Evolutionary conservation across 2,888 invertebrate species (phyloP).

Genomic region (Rotaria sp.): DNA sequence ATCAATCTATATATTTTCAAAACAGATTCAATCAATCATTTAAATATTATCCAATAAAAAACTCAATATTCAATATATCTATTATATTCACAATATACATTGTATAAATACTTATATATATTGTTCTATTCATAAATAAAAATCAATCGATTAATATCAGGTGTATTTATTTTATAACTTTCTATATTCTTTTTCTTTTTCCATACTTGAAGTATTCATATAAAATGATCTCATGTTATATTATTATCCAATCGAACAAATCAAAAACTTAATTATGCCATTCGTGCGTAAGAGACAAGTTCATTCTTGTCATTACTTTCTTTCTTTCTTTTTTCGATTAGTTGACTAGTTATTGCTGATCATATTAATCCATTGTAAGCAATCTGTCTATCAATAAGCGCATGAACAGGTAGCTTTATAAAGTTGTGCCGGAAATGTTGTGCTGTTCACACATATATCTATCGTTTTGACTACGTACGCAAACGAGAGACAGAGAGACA

Average conservation of each 20-base stretch:
- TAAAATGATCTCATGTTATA: background rate
- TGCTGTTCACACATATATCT: background rate
- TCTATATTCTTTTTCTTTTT: background rate
- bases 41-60: background rate
- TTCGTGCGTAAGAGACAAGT: slow-evolving; percentile 13
- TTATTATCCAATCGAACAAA: slow-evolving; percentile 15
- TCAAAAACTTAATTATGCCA: slow-evolving; percentile 17
- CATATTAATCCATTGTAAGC: slow-evolving; percentile 4
- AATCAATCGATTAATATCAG: background rate
- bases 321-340: slow-evolving; percentile 1
- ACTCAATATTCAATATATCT: no score
- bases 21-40: background rate
- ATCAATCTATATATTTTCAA: background rate
- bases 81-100: background rate
- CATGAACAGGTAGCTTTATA: slow-evolving; percentile 7
- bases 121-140: background rate
- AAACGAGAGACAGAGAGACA: no score
- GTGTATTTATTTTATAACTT: slow-evolving; percentile 8
- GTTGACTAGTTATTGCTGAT: slow-evolving; percentile 18
- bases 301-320: background rate
- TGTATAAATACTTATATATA: background rate
- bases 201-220: background rate
- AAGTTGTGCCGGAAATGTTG: slow-evolving; percentile 4
- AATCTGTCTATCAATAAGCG: slow-evolving; percentile 4
- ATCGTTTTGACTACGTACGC: background rate